These are phyloP conservation scores for Neomicropteryx cornuta DNA, from an alignment of 1,140 invertebrate species.

Conservation along the genomic window DNA sequence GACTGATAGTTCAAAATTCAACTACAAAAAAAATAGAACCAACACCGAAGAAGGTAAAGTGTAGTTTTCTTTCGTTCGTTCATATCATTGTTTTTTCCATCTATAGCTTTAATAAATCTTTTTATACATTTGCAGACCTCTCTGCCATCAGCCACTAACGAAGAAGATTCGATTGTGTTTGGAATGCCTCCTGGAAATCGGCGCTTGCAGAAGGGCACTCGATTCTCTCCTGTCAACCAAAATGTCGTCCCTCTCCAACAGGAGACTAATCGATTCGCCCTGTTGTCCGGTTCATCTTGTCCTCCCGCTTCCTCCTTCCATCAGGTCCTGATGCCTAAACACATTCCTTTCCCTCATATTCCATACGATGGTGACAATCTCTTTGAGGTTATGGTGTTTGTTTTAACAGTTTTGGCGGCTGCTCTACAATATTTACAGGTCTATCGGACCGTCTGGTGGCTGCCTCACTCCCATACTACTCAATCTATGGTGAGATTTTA, in stretches of 20 bases:
- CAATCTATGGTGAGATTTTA: slow-evolving; percentile 67
- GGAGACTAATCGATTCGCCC: neutral
- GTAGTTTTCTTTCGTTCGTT: neutral
- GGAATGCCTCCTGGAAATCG: slow-evolving; percentile 10
- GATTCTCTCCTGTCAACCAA: slow-evolving; percentile 6
- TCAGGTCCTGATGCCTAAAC: slow-evolving; percentile 47
- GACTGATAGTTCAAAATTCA: slow-evolving; percentile 22
- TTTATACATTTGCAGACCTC: slow-evolving; percentile 6
- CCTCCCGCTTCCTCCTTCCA: too few relatives aligned
- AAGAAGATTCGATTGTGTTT: slow-evolving; percentile 7
- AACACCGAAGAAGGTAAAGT: slow-evolving; percentile 7
- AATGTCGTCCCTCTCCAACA: neutral
- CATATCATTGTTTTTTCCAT: neutral
- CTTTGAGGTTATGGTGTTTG: slow-evolving; percentile 79
- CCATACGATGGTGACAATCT: slow-evolving; percentile 70
- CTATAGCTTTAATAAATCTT: slow-evolving; percentile 3
- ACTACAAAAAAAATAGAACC: slow-evolving; percentile 11
- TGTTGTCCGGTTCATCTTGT: too few relatives aligned
- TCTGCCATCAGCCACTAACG: slow-evolving; percentile 3
- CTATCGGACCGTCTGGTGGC: slow-evolving; percentile 95
- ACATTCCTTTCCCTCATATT: slow-evolving; percentile 76
- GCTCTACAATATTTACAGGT: slow-evolving; percentile 87
- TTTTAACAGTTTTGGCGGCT: slow-evolving; percentile 63
- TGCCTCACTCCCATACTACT: slow-evolving; percentile 80
- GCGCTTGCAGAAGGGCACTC: slow-evolving; percentile 4